A percentile compares a stretch with the other conserved stretches of the same genome.
Evolutionary conservation across 2,888 invertebrate genomes (phyloP).

Genomic region (Tenthredo scrophulariae): DNA sequence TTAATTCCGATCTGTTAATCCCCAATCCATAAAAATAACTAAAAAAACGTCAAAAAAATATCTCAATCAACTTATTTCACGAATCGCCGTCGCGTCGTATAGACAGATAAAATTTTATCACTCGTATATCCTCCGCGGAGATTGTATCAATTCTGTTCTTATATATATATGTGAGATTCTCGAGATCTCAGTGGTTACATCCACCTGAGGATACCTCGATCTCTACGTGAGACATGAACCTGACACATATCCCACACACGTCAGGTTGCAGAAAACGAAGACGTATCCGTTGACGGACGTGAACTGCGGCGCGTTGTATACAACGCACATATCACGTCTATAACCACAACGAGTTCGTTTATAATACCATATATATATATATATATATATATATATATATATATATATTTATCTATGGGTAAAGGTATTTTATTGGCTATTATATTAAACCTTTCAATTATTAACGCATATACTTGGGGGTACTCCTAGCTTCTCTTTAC

Average conservation of each 20-base stretch:
- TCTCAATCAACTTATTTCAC: neutral
- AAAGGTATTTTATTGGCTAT: neutral
- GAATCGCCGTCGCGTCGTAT: neutral
- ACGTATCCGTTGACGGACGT: conserved; percentile 26
- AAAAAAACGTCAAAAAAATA: neutral
- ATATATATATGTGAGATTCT: neutral
- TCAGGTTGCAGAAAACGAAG: neutral
- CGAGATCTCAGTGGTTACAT: conserved; percentile 7
- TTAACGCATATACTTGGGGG: neutral
- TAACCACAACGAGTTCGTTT: neutral
- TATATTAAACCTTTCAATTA: conserved; percentile 1
- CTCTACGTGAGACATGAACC: conserved; percentile 30
- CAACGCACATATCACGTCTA: neutral
- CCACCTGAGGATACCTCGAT: neutral
- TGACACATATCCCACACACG: conserved; percentile 50
- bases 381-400: neutral
- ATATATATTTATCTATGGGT: too few relatives aligned
- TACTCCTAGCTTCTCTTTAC: neutral
- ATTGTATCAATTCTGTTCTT: conserved; percentile 1
- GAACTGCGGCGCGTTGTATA: neutral
- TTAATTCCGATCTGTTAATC: too few relatives aligned
- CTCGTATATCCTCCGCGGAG: neutral
- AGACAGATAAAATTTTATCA: neutral
- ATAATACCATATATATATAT: neutral
- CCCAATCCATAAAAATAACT: too few relatives aligned